Evolutionary conservation across 53 echinoderm and acorn worm genomes (phyloP).

Genomic region (Arbacia lixula): DNA sequence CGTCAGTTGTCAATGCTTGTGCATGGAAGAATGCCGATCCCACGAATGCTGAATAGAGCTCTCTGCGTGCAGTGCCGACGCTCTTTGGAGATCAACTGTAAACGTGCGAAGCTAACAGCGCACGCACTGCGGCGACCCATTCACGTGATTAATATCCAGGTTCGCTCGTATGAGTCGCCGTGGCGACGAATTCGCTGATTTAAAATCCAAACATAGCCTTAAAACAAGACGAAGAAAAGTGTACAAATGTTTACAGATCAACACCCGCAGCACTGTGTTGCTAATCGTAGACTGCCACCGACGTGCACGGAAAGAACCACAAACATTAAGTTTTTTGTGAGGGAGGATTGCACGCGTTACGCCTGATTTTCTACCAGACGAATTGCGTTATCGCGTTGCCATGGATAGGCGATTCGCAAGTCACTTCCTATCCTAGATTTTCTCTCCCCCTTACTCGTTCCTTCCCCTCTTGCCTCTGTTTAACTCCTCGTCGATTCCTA

Average conservation of each 20-base stretch:
- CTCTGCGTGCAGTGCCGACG: too few species aligned
- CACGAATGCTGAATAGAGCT: too few species aligned
- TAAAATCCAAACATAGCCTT: too few species aligned
- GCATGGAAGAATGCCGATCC: too few species aligned
- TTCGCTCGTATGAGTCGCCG: too few species aligned
- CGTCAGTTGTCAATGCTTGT: background rate
- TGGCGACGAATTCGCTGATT: too few species aligned
- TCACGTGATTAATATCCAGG: too few species aligned
- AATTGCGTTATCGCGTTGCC: conserved; percentile 36
- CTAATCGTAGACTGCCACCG: conserved; percentile 15
- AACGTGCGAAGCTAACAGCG: too few species aligned
- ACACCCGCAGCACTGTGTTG: background rate
- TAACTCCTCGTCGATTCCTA: conserved; percentile 11
- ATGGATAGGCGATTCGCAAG: conserved; percentile 13
- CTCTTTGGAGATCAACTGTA: too few species aligned
- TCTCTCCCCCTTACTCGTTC: background rate
- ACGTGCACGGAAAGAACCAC: background rate
- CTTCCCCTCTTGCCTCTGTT: background rate
- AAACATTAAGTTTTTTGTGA: conserved; percentile 4
- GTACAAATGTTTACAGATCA: too few species aligned
- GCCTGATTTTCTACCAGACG: conserved; percentile 7
- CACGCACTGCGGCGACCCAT: too few species aligned
- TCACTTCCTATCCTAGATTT: background rate
- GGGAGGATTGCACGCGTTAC: conserved; percentile 26
- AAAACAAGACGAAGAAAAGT: too few species aligned